Base-by-base conservation (phyloP, 2,888 invertebrate species). In the Lacanobia oleracea region DNA sequence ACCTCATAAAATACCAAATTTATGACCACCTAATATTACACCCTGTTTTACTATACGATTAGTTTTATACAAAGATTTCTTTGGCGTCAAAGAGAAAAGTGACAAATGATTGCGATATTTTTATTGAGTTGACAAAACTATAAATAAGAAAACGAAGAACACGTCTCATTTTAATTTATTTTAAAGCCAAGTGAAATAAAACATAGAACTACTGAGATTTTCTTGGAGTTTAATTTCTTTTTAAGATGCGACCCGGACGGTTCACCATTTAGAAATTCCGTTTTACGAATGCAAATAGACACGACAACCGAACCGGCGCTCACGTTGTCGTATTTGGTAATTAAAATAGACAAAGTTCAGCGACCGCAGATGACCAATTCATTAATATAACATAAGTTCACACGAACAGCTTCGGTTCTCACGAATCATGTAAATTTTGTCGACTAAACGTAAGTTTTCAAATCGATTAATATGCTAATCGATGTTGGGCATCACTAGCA, bases 341-440 rank as follows among this genome's bases (percentile, higher is more conserved):
- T 94, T 93, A 94, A 91, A 92, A 93, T 86, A 88, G 89, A 90
- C 91, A 91, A 88, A 92, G 95, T 92, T 95, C 94, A 86, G 84
- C 89, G 93, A 95, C 93, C 93, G 86, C 79, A 91, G 91, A 92
- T 93, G 94, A 94, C 93, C 94, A 94, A 95, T 95, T 95, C 95
- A 95, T 95, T 95, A 95, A 95, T 95, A 94, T 94, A 94, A 95
- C 95, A 96, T 95, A 93, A 95, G 95, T 95, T 94, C 93, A 94
- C 94, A 94, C 94, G 91, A 92, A 90, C 93, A 91, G 89, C 91
- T 91, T 91, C 88, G 94, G 94, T 95, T 96, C 96, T 95, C 96
- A 96, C 95, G 95, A 94, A 94, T 94, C 94, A 95, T 95, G 95
- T 95, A 95, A 95, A 96, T 96, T 95, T 95, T 94, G 95, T 95